A percentile compares a stretch with the other conserved stretches of the same genome.
These are phyloP conservation scores for Drosophila anomelani DNA, from an alignment of 2,888 invertebrate genomes.

Conservation along the genomic window DNA sequence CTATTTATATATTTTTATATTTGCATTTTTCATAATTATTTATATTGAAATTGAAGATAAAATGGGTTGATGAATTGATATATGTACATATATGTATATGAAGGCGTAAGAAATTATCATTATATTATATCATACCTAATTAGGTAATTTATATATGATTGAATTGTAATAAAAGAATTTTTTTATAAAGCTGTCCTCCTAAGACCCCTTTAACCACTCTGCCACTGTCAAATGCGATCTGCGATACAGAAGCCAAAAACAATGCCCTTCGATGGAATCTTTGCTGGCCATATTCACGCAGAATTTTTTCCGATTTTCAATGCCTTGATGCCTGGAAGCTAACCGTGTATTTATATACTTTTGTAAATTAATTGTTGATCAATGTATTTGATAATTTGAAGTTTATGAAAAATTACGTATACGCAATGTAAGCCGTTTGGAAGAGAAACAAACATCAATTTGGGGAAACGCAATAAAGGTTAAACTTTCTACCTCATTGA, in stretches of 20 bases:
- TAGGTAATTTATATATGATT: background rate
- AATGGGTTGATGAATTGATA: background rate
- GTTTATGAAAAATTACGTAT: slow-evolving; percentile 2
- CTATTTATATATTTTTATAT: background rate
- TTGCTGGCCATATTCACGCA: background rate
- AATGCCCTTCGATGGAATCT: slow-evolving; percentile 22
- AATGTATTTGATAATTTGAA: slow-evolving; percentile 42
- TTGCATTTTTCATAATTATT: background rate
- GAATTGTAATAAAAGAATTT: background rate
- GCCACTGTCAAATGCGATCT: background rate
- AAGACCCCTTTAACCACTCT: background rate
- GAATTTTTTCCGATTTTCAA: slow-evolving; percentile 7
- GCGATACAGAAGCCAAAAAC: slow-evolving; percentile 31
- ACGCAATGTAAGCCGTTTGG: background rate
- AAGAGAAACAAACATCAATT: background rate
- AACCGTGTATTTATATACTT: slow-evolving; percentile 27
- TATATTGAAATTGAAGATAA: background rate
- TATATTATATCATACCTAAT: no score
- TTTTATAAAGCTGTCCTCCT: no score
- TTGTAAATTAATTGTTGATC: slow-evolving; percentile 61
- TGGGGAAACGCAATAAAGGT: background rate
- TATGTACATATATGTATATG: no score
- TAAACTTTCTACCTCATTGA: no score
- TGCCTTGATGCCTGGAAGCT: slow-evolving; percentile 8
- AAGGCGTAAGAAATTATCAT: no score